Base-by-base conservation (phyloP, 2,888 invertebrate genomes). In the Megamerina dolium region DNA sequence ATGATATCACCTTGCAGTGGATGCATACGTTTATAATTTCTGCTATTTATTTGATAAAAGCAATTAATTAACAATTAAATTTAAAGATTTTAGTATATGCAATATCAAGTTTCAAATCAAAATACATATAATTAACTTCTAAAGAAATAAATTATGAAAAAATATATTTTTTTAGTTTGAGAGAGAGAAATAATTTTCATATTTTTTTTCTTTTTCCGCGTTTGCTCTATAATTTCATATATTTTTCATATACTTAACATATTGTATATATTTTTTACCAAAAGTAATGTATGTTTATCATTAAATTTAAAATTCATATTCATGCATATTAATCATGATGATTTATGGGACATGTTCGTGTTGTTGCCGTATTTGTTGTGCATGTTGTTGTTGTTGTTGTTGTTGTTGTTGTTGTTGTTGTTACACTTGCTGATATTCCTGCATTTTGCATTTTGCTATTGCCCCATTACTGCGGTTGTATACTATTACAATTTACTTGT, bases 281-380 rank as follows among this genome's bases (percentile, higher is more conserved):
- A 13, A 30, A 18, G 18, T 32, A 17, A 19, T 3, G 20, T 35
- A 20, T 31, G 17, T 39, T 39, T 45, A 44, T 47, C 29, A 39
- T 34, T 30, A 36, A 42, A 45, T 46, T 49, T 42, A 43, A 45
- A 43, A 53, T 48, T 44, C 44, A 47, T 48, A 51, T 53, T 55
- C 52, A 52, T 56, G 54, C 50, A 57, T 57, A 60, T 59, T 60
- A 60, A 59, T 63, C 56, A 55, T 50, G 48, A 40, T 45, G 44
- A 52, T 51, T 49, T 52, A 48, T 54, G 46, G 41, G 46, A 41
- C 49, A 51, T 37, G 49, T 23, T 27, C n/a, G 19, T 40, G 26
- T 34, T 44, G 16, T 16, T 37, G 26, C 34, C 35, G 43, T 27
- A 41, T 26, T 44, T 40, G 33, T 36, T 48, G 43, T 35, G 14